These are phyloP conservation scores for Melospiza georgiana DNA, from an alignment of 2,113 vertebrate genomes.

Conservation along the genomic window DNA sequence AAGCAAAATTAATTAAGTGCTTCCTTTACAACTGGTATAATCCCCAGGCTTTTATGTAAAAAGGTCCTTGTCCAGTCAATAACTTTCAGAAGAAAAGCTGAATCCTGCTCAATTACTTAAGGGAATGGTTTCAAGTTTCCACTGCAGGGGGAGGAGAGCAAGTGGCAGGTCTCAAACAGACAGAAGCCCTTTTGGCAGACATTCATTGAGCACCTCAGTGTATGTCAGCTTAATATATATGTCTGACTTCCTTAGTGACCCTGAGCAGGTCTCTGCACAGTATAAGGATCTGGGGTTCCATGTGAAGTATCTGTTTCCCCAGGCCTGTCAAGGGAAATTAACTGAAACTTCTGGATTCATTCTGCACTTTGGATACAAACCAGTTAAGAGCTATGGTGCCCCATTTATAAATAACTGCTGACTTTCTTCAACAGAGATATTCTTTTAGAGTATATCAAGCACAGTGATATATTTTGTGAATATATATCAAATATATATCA, in stretches of 20 bases:
- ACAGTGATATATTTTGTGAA: background rate
- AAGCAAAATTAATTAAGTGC: background rate
- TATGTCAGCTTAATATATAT: background rate
- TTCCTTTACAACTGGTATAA: constrained; percentile 1
- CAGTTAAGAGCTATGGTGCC: background rate
- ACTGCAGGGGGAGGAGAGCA: background rate
- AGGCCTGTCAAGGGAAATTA: background rate
- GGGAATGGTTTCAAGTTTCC: background rate
- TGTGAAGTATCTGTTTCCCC: background rate
- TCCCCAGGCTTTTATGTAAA: background rate
- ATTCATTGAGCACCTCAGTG: background rate
- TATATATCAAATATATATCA: too few relatives aligned
- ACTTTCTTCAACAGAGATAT: background rate
- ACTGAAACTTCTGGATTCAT: background rate
- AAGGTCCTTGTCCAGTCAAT: background rate
- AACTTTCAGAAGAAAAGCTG: background rate
- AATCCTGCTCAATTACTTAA: background rate
- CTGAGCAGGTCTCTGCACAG: background rate
- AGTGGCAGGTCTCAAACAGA: background rate
- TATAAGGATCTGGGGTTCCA: background rate
- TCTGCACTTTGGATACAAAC: background rate
- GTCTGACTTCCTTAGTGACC: background rate
- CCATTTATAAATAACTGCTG: background rate
- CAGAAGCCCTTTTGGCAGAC: background rate
- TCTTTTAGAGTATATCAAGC: background rate